Evolutionary conservation across 1,140 invertebrate species (phyloP).

Genomic region (Bombyx mandarina): DNA sequence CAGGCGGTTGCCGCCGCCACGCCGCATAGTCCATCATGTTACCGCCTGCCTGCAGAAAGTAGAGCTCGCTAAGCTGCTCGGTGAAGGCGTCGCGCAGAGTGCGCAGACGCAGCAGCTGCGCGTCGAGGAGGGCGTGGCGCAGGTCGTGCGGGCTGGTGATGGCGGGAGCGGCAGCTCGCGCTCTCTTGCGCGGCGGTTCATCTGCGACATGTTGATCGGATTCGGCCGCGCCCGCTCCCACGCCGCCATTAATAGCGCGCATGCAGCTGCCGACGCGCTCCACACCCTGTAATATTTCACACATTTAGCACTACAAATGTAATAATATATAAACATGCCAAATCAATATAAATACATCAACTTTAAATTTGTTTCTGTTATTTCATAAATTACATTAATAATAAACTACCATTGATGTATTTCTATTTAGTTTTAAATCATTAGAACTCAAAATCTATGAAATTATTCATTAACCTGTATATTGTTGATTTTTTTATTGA

Average conservation of each 20-base stretch:
- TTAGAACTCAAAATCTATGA: too few relatives aligned
- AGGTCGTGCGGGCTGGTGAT: slow-evolving; percentile 26
- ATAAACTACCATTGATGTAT: too few relatives aligned
- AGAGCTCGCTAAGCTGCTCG: slow-evolving; percentile 87
- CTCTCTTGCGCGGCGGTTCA: slow-evolving; percentile 48
- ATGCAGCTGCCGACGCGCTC: slow-evolving; percentile 27
- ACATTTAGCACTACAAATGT: neutral
- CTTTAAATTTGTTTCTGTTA: too few relatives aligned
- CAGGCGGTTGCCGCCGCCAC: slow-evolving; percentile 85
- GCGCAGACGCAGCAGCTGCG: slow-evolving; percentile 41
- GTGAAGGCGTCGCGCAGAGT: slow-evolving; percentile 68
- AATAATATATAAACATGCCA: too few relatives aligned
- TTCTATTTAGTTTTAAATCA: too few relatives aligned
- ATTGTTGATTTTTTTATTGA: too few relatives aligned
- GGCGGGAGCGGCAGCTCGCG: slow-evolving; percentile 9
- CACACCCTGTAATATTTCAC: slow-evolving; percentile 35
- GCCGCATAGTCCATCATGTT: slow-evolving; percentile 89
- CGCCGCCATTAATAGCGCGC: slow-evolving; percentile 26
- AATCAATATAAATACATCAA: too few relatives aligned
- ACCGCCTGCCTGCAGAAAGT: slow-evolving; percentile 86
- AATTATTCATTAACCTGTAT: too few relatives aligned
- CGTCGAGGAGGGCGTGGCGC: slow-evolving; percentile 45
- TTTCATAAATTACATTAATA: too few relatives aligned
- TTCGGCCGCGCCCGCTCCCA: slow-evolving; percentile 6
- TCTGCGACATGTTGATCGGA: slow-evolving; percentile 11